Conservation (phyloP, 2,888 invertebrate species). For the Nomada fucata region DNA sequence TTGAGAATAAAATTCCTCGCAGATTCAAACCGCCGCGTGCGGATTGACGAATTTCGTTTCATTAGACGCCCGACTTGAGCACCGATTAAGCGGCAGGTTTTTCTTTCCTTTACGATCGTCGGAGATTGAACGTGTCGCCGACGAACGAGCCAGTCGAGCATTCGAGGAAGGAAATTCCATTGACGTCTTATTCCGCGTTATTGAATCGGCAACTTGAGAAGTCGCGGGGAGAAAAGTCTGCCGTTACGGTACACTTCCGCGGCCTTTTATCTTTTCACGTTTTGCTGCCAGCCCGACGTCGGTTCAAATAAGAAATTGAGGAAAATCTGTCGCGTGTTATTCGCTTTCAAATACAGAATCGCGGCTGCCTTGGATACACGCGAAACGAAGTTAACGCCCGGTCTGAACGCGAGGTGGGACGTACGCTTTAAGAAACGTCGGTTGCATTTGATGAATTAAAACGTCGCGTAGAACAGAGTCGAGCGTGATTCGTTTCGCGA, state of each 20-base stretch:
- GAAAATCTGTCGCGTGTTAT: no score
- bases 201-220: constrained; percentile 51
- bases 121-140: constrained; percentile 16
- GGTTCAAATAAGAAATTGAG: no score
- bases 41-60: constrained; percentile 4
- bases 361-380: background rate
- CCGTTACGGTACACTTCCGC: constrained; percentile 19
- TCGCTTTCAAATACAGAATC: no score
- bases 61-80: constrained; percentile 9
- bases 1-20: background rate
- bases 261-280: background rate
- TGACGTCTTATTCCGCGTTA: constrained; percentile 54
- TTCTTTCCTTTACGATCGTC: background rate
- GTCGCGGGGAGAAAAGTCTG: constrained; percentile 12
- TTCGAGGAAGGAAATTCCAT: constrained; percentile 21
- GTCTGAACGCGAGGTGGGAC: background rate
- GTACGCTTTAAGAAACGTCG: background rate
- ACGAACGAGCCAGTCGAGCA: constrained; percentile 28
- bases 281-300: background rate
- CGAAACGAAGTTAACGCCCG: background rate
- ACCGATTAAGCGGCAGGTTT: constrained; percentile 10
- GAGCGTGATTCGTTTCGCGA: background rate
- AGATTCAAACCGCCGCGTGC: background rate
- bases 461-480: background rate
- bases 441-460: constrained; percentile 2